phyloP scores from a whole-genome alignment of 2,888 invertebrate species.

The Eilema depressum region DNA sequence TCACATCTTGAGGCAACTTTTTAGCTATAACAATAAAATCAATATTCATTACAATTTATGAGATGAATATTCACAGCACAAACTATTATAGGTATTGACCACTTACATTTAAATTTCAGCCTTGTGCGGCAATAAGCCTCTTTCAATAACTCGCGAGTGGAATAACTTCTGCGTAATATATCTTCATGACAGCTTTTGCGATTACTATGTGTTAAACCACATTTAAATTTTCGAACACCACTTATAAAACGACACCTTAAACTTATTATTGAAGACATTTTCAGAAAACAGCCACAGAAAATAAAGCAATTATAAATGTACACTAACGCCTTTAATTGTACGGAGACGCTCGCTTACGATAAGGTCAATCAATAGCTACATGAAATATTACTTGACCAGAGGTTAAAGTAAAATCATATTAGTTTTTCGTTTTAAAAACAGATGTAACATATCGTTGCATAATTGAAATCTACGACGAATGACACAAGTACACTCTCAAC shows the following conservation, averaged over 20 bases:
- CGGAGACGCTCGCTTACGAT: neutral
- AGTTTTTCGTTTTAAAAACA: constrained; percentile 23
- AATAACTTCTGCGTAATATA: constrained; percentile 59
- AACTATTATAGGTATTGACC: constrained; percentile 14
- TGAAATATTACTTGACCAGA: constrained; percentile 22
- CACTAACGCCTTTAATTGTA: neutral
- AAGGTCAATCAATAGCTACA: neutral
- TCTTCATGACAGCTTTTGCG: constrained; percentile 42
- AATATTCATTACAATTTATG: neutral
- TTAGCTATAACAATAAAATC: constrained; percentile 88
- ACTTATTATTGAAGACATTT: constrained; percentile 59
- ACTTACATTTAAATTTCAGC: constrained; percentile 91
- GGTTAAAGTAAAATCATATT: constrained; percentile 18
- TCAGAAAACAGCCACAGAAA: constrained; percentile 32
- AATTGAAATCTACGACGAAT: constrained; percentile 41
- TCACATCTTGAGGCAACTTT: constrained; percentile 95
- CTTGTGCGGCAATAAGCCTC: constrained; percentile 89
- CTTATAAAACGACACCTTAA: constrained; percentile 57
- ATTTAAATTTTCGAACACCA: constrained; percentile 61
- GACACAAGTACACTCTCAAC: neutral
- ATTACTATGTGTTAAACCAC: constrained; percentile 57
- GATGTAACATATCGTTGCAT: constrained; percentile 56
- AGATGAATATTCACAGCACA: neutral
- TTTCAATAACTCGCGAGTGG: constrained; percentile 80
- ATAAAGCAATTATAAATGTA: neutral